These are phyloP conservation scores for Adelognathus sp. DNA, from an alignment of 2,888 invertebrate genomes.

Conservation along the genomic window DNA sequence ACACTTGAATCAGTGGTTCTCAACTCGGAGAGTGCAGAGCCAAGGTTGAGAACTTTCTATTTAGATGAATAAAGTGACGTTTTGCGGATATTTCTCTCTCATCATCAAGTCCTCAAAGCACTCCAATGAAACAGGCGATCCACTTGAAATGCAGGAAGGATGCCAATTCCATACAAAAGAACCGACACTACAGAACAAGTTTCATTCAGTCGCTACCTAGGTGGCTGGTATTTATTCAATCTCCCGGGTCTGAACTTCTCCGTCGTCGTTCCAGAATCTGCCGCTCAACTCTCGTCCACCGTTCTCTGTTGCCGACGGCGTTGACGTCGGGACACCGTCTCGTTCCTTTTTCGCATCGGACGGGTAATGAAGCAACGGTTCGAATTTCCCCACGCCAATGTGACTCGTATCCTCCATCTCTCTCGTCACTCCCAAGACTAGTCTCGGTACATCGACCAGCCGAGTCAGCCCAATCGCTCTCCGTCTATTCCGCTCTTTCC, in stretches of 20 bases:
- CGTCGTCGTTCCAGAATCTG: not conserved
- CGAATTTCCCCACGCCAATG: constrained; percentile 60
- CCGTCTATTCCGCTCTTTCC: constrained; percentile 6
- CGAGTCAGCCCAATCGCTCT: not conserved
- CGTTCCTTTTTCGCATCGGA: constrained; percentile 31
- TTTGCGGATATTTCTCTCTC: no score
- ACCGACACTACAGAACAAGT: no score
- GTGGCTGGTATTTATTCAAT: not conserved
- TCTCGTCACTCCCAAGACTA: not conserved
- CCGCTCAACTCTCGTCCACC: not conserved
- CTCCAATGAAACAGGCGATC: no score
- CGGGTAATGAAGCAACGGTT: constrained; percentile 58
- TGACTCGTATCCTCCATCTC: constrained; percentile 19
- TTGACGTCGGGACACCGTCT: constrained; percentile 39
- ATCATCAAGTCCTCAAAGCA: no score
- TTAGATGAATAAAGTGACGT: no score
- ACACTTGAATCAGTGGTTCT: no score
- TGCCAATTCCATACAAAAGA: no score
- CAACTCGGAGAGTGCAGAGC: no score
- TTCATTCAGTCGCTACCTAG: not conserved
- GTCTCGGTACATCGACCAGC: not conserved
- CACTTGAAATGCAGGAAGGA: no score
- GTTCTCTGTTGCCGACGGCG: not conserved
- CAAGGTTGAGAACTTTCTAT: no score
- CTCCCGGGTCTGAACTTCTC: not conserved